These are phyloP conservation scores for Amphipoea lucens DNA, from an alignment of 2,888 invertebrate genomes.

Conservation along the genomic window DNA sequence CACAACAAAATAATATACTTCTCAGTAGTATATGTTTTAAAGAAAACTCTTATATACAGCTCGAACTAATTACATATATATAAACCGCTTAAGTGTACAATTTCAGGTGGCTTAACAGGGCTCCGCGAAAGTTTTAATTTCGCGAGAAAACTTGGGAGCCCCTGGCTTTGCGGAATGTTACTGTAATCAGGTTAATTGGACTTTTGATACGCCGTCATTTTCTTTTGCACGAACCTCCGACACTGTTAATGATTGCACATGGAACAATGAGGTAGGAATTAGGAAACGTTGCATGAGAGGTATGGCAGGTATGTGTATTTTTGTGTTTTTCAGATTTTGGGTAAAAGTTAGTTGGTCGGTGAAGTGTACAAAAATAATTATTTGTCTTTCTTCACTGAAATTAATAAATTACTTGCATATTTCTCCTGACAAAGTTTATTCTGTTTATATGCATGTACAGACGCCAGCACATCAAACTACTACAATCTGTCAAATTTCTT, in stretches of 20 bases:
- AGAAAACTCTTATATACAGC: constrained; percentile 14
- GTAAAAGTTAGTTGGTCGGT: not conserved
- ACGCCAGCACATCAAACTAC: no score
- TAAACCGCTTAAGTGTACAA: constrained; percentile 54
- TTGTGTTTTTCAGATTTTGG: not conserved
- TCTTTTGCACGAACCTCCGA: constrained; percentile 52
- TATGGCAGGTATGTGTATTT: not conserved
- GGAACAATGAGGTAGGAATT: constrained; percentile 24
- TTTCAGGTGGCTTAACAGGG: constrained; percentile 58
- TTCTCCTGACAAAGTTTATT: no score
- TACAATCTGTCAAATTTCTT: no score
- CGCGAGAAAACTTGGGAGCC: constrained; percentile 67
- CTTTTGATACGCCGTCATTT: constrained; percentile 69
- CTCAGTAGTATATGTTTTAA: not conserved
- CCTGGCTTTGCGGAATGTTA: constrained; percentile 64
- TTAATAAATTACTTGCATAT: no score
- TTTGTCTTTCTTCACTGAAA: no score
- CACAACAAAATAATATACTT: not conserved
- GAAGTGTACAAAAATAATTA: not conserved
- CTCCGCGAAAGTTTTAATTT: constrained; percentile 73
- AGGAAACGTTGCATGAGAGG: constrained; percentile 1
- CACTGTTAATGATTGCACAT: constrained; percentile 49
- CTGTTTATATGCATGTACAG: no score
- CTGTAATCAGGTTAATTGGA: constrained; percentile 74
- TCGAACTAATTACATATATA: constrained; percentile 44